A percentile compares a stretch with the other conserved stretches of the same genome.
These are phyloP conservation scores for Pseudomyrmex concolor DNA, from an alignment of 1,140 invertebrate species.

Conservation along the genomic window DNA sequence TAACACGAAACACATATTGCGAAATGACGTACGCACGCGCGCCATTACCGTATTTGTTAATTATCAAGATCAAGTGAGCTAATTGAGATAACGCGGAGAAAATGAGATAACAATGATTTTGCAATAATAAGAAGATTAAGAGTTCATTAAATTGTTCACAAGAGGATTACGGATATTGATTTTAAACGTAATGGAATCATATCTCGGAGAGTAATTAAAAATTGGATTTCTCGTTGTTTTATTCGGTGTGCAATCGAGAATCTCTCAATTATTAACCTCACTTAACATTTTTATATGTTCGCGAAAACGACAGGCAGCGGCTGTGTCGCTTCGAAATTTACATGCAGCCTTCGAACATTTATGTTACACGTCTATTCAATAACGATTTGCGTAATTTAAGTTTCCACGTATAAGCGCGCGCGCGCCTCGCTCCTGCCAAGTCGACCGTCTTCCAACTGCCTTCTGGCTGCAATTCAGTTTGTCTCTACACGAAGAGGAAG, in stretches of 20 bases:
- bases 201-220: background rate
- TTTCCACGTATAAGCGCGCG: conserved; percentile 32
- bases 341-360: conserved; percentile 32
- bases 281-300: background rate
- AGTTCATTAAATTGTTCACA: conserved; percentile 9
- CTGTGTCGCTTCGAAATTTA: conserved; percentile 33
- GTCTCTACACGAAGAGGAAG: background rate
- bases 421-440: conserved; percentile 27
- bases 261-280: background rate
- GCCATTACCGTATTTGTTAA: conserved; percentile 8
- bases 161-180: background rate
- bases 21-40: background rate
- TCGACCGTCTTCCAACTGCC: conserved; percentile 15
- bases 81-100: conserved; percentile 7
- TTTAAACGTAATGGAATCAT: background rate
- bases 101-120: conserved; percentile 23
- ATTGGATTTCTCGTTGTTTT: background rate
- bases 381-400: conserved; percentile 51
- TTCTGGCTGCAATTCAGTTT: conserved; percentile 46
- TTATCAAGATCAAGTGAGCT: conserved; percentile 20
- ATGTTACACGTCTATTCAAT: conserved; percentile 40
- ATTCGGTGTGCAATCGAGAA: background rate
- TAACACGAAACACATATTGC: too few species aligned
- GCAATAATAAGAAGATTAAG: background rate
- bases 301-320: background rate